Evolutionary conservation across 1,140 invertebrate species (phyloP).

Genomic region (Fopius arisanus): DNA sequence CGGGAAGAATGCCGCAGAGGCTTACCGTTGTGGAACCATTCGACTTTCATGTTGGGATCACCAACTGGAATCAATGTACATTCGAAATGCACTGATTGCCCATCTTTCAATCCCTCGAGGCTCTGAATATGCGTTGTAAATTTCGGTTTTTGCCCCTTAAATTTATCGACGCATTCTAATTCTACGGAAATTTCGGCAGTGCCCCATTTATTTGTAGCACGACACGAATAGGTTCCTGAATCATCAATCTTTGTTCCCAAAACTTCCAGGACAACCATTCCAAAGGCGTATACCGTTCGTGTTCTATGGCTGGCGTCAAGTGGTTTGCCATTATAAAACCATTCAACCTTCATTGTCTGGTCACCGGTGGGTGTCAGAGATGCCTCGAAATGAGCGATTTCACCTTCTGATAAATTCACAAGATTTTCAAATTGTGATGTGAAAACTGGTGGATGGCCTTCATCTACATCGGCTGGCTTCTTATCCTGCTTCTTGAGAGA

Average conservation of each 20-base stretch:
- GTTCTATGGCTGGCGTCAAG: slow-evolving; percentile 89
- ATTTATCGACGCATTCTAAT: slow-evolving; percentile 84
- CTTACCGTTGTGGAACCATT: slow-evolving; percentile 95
- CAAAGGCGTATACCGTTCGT: slow-evolving; percentile 92
- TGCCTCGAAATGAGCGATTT: slow-evolving; percentile 94
- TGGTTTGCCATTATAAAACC: slow-evolving; percentile 93
- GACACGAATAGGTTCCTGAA: slow-evolving; percentile 85
- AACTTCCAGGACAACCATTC: slow-evolving; percentile 94
- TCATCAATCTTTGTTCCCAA: slow-evolving; percentile 89
- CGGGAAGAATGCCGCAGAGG: slow-evolving; percentile 87
- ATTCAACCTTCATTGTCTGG: slow-evolving; percentile 96
- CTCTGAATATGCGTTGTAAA: slow-evolving; percentile 90
- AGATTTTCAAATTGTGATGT: slow-evolving; percentile 87
- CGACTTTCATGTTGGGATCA: slow-evolving; percentile 92
- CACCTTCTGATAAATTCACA: slow-evolving; percentile 83
- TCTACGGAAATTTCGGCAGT: slow-evolving; percentile 85
- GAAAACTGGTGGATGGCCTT: slow-evolving; percentile 85
- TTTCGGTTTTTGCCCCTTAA: slow-evolving; percentile 83
- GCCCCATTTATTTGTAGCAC: slow-evolving; percentile 89
- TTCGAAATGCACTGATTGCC: slow-evolving; percentile 92
- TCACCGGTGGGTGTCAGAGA: slow-evolving; percentile 92
- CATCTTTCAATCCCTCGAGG: slow-evolving; percentile 86
- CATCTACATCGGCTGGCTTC: slow-evolving; percentile 73
- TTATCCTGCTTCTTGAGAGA: slow-evolving; percentile 77
- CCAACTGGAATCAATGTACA: slow-evolving; percentile 91